A percentile compares a stretch with the other conserved stretches of the same genome.
Evolutionary conservation across 1,140 invertebrate species (phyloP).

Genomic region (Bombus huntii): DNA sequence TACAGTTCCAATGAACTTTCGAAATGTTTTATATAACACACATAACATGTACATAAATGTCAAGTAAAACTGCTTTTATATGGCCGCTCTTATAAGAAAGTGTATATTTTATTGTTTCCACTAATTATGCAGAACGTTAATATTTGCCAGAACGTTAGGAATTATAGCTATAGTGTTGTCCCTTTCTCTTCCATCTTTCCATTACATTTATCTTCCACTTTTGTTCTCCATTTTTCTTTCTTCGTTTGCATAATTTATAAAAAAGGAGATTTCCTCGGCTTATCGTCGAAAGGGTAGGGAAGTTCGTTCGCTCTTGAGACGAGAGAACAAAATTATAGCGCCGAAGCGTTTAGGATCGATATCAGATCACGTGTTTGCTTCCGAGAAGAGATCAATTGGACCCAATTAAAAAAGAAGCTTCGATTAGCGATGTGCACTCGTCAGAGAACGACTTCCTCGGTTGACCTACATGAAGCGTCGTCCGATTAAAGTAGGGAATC

Average conservation of each 20-base stretch:
- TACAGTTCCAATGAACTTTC: too few relatives aligned
- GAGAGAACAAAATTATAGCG: not conserved
- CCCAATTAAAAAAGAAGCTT: conserved; percentile 15
- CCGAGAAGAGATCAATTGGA: conserved; percentile 11
- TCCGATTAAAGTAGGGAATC: conserved; percentile 14
- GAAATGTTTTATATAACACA: too few relatives aligned
- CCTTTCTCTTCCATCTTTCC: not conserved
- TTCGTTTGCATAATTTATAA: not conserved
- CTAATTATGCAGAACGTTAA: not conserved
- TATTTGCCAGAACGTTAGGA: not conserved
- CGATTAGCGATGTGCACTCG: not conserved
- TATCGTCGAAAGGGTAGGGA: not conserved
- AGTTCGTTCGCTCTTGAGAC: not conserved
- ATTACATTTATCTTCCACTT: not conserved
- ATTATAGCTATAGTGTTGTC: not conserved
- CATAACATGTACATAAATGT: too few relatives aligned
- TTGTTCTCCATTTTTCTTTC: not conserved
- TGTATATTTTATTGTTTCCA: too few relatives aligned
- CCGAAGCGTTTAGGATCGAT: conserved; percentile 12
- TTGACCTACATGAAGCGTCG: conserved; percentile 26
- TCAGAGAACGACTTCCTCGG: not conserved
- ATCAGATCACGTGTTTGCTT: not conserved
- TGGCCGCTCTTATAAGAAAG: too few relatives aligned
- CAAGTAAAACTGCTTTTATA: too few relatives aligned
- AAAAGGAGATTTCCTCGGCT: not conserved